Conservation (phyloP, 2,113 vertebrate genomes). For the Psilopsiagon aurifrons region DNA sequence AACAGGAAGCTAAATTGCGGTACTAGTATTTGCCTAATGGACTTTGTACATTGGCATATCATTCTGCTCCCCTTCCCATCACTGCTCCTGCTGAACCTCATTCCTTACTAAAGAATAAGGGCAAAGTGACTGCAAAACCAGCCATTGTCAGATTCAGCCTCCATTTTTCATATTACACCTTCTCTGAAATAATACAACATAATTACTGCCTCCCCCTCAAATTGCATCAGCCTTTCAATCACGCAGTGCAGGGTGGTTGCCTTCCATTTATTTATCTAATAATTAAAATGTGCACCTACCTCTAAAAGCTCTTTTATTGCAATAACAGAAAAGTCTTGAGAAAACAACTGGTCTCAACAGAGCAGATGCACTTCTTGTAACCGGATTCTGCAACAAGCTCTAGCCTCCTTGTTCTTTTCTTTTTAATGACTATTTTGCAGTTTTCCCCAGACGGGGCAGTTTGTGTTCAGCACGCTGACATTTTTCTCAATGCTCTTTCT, state of each 20-base stretch:
- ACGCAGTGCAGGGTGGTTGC: not conserved
- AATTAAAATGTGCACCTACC: not conserved
- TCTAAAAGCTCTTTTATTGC: not conserved
- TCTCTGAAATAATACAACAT: not conserved
- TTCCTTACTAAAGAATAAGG: not conserved
- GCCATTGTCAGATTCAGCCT: not conserved
- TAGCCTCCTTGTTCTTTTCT: not conserved
- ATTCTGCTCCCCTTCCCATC: no score
- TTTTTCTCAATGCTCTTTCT: not conserved
- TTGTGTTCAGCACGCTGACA: not conserved
- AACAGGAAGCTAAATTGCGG: not conserved
- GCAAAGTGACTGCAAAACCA: not conserved
- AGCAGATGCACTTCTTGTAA: not conserved
- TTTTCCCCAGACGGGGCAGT: not conserved
- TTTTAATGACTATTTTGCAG: not conserved
- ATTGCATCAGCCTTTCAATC: not conserved
- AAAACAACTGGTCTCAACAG: not conserved
- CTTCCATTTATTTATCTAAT: not conserved
- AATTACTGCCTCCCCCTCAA: not conserved
- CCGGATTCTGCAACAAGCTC: not conserved
- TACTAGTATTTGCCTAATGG: accelerated
- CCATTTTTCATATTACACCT: not conserved
- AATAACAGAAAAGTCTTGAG: not conserved
- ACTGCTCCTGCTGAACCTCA: not conserved
- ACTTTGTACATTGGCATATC: not conserved